Base-by-base conservation (phyloP, 2,797 vertebrate species). In the Rhinogobio ventralis region DNA sequence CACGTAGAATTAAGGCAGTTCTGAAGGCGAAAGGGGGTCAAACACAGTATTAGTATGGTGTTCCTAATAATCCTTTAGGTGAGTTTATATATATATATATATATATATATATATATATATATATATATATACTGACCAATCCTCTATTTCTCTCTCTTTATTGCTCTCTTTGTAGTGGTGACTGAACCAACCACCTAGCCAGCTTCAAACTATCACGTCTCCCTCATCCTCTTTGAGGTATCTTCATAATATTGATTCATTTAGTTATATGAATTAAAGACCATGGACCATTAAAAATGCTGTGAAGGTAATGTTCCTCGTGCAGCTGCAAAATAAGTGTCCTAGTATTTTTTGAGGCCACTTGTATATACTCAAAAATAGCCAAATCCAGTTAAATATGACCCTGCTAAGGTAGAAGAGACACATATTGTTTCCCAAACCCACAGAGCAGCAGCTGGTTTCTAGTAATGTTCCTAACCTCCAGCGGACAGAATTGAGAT, bases 361-460 rank as follows among this genome's bases (percentile, higher is more conserved):
- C 42, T 13, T 67, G 45, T 25, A 49, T 5, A 72, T 28, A 23
- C 5, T 62, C 39, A 64, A 83, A 53, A 75, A 76, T 55, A 83
- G 46, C 7, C 33, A 57, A 57, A 69, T 45, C n/a, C 33, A n/a
- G 33, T 68, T 46, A 57, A 84, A 57, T 45, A 53, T 69, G 51
- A 57, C 39, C 23, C 36, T 42, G 20, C 74, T 71, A 60, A 69
- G 66, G 36, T 23, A 60, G 64, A 75, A 66, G 45, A 71, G 69
- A 67, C 19, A 13, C 66, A n/a, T 33, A 33, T 25, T 33, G 53
- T 72, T 85, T 42, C 76, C 76, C 67, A 79, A 79, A 72, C 9
- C 45, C 76, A 36, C 66, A 62, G 46, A 55, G 84, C 79, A 71
- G 64, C 79, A 86, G 86, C 88, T 85, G 79, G 42, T 53, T 84